Evolutionary conservation across 92 coral and sea anemone species (phyloP), one percentile per base, ranked within the genome.

Genomic region (Virgularia gustaviana): DNA sequence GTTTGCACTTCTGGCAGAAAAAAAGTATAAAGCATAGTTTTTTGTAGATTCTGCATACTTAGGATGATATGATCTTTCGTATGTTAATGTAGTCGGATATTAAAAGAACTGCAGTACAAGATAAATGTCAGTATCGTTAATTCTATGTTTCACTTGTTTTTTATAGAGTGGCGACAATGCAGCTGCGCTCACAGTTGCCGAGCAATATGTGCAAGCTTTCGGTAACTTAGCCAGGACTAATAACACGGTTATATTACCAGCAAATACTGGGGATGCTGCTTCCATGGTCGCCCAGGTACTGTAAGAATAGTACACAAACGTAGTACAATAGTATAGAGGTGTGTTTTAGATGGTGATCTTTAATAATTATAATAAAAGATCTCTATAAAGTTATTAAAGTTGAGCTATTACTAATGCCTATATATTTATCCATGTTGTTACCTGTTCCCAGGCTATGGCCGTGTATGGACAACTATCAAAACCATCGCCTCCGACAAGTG

Each of bases 261-360:
- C 97, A 9, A 91, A 85, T 60, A 90, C 90, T 1, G 96, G 97
- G 9, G 97, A 91, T 22, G 90, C 96, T 2, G 95, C 88, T 0
- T 91, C 97, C 0, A 91, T 91, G 97, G 97, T 91, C 2, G 91
- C 96, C 0, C 97, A 91, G 97, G 97, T 91, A 28, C 66, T 58
- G 37, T 31, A 23, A 73, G 25, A 28, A n/a, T n/a, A n/a, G n/a
- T n/a, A n/a, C n/a, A n/a, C n/a, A n/a, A n/a, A n/a, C n/a, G n/a
- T n/a, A 36, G 3, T 39, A 43, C 23, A 15, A 36, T 22, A 66
- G 51, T 43, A 13, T 43, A 43, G 62, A 55, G 62, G 11, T 55
- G 28, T 57, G 6, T 30, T 24, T 24, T 31, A 18, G 32, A 34
- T 13, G 34, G 37, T 43, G n/a, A 5, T 13, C n/a, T 16, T 43